Conservation (phyloP, 2,797 vertebrate genomes). For the Helicolenus hilgendorfi region DNA sequence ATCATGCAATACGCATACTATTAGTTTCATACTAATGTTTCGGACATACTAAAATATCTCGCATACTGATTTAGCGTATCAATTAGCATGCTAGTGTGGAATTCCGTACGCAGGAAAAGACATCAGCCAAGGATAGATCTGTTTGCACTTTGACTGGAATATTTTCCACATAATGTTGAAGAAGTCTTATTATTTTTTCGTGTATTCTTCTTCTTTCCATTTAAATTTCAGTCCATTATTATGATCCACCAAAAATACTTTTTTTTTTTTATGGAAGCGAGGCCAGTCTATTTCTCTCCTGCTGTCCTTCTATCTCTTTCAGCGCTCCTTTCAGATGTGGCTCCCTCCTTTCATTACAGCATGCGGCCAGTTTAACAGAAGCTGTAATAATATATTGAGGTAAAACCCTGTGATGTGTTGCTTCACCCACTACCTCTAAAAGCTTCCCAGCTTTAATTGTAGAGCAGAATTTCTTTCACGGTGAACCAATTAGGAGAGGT, state of each 20-base stretch:
- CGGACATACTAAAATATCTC: too few species aligned
- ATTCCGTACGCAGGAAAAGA: too few species aligned
- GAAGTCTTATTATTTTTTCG: neutral
- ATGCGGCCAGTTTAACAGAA: neutral
- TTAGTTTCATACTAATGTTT: too few species aligned
- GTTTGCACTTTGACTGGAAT: neutral
- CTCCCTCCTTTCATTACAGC: constrained; percentile 20
- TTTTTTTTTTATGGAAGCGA: neutral
- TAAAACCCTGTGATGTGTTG: constrained; percentile 12
- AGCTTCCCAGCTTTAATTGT: neutral
- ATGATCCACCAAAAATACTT: neutral
- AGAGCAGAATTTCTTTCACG: neutral
- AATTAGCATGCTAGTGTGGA: too few species aligned
- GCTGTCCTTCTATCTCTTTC: constrained; percentile 7
- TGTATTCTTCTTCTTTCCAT: neutral
- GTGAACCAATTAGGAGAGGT: neutral
- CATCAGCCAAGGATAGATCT: neutral
- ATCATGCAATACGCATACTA: too few species aligned
- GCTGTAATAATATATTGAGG: constrained; percentile 12
- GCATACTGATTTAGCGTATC: too few species aligned
- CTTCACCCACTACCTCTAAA: neutral
- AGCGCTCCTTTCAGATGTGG: neutral
- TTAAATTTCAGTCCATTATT: neutral
- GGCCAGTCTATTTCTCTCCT: neutral
- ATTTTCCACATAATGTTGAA: neutral